Base-by-base conservation (phyloP, 2,888 invertebrate species). In the Neoaliturus tenellus region DNA sequence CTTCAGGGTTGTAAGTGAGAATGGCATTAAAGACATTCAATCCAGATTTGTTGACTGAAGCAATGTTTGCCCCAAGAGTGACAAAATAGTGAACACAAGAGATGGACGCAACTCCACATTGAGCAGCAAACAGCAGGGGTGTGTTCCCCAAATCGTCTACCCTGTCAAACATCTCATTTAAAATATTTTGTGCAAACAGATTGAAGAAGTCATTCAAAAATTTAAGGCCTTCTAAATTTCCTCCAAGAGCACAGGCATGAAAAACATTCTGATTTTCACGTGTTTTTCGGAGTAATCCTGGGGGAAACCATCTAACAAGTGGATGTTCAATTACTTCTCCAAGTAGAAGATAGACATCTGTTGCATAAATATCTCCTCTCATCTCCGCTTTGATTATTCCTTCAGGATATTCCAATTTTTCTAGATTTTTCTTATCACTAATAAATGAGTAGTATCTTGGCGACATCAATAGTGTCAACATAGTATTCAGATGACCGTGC, bases 311-410 rank as follows among this genome's bases (percentile, higher is more conserved):
- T 17, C 12, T 10, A n/a, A 41, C 41, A 3, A 81, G 33, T 8
- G 41, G 67, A 39, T 44, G 44, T 67, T 41, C 44, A 31, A 67
- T 81, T 10, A n/a, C n/a, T n/a, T 81, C 25, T n/a, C 44, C 33
- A 8, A 67, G 44, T 0, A 81, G 44, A 44, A 81, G 58, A 25
- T 81, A 81, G 17, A 81, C 81, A 28, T 81, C 81, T 10, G 81
- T 44, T 10, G 62, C 67, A 33, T 67, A 81, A 12, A 81, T 25
- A 44, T 81, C 81, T 17, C 81, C 81, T 25, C 41, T 67, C 20
- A 81, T 28, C 25, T 81, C 81, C 23, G 35, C n/a, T n/a, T 44
- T 48, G 1, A 67, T 20, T 28, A 81, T 81, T 5, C 10, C 67
- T 28, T 62, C 25, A 44, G 41, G 31, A 67, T 41, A 25, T 17